Evolutionary conservation across 2,888 invertebrate species (phyloP), one percentile per base, ranked within the genome.

Genomic region (Arrhopalites spinosus): DNA sequence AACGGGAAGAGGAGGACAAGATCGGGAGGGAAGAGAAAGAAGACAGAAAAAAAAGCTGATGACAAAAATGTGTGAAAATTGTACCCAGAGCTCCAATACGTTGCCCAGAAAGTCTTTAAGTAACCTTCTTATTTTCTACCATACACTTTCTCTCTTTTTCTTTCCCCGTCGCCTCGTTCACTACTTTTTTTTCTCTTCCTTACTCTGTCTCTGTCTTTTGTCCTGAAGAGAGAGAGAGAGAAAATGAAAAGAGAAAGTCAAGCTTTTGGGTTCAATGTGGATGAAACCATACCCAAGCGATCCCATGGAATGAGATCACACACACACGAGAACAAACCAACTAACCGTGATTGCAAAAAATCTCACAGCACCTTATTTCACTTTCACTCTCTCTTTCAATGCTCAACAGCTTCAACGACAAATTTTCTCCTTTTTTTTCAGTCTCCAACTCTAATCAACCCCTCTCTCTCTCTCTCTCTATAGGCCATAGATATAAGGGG

Each of bases 51-150:
- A 76, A 80, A 77, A 78, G 77, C 78, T 80, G 80, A 81, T 81
- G 82, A 82, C 82, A 81, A 81, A 81, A 82, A 82, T 80, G 79
- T 80, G 80, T 80, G 78, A 80, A 78, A 82, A 82, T 82, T 81
- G 82, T 72, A 81, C 81, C 82, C 81, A 78, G 76, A 79, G 81
- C 81, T 81, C 77, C 81, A 81, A 82, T 82, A 79, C 79, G 78
- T 82, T 79, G 27, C 64, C 47, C 43, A 59, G 27, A 53, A 64
- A 25, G 64, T 45, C 56, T 56, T 53, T 30, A 59, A 59, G 45
- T 47, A 73, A 25, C 47, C 50, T 73, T 50, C 56, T 43, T 27
- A 47, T 63, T 59, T 30, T 59, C 29, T 29, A 13, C 56, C 53
- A n/a, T 53, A 11, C 56, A 20, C 30, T 47, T 45, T 7, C 47